Base-by-base conservation (phyloP, 2,888 invertebrate species). In the Drosophila mettleri region DNA sequence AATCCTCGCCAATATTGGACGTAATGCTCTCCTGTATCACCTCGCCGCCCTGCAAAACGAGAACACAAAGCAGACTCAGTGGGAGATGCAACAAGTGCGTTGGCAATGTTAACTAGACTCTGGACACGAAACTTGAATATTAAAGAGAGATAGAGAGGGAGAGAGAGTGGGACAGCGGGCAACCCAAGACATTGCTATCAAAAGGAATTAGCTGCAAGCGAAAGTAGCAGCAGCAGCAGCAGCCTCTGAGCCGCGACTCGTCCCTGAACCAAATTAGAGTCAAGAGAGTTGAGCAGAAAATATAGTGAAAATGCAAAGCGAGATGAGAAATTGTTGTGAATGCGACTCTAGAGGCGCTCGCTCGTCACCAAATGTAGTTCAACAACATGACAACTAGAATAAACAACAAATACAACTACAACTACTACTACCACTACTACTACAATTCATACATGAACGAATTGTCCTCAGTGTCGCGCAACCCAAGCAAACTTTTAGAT, bases 21-120 rank as follows among this genome's bases (percentile, higher is more conserved):
- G 95, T 95, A 90, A 98, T 98, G 81, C 95, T 97, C 93, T 98
- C 98, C 91, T 97, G 96, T 89, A 98, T 95, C 80, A 98, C 96
- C 93, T 98, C 98, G 54, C 98, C 98, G 86, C 98, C 98, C 97
- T 98, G 93, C 38, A 46, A 66, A 14, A n/a, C 18, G 14, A 14
- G 6, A 33, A 22, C 20, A 14, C 33, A 31, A 33, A 10, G 14
- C 20, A 22, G 6, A 22, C 3, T 14, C 6, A 39, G 53, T 20
- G 3, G 12, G 16, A 55, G 34, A 68, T 61, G 80, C 82, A 85
- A 82, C 80, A 85, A 85, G 79, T 85, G 43, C 27, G 69, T 63
- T 36, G 57, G 58, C 39, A 69, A 59, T 29, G 39, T 45, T 8
- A 48, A 38, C 61, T 64, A 16, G 29, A 39, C 24, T 34, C 49